Base-by-base conservation (phyloP, 2,888 invertebrate species). In the Gymnoscelis rufifasciata region DNA sequence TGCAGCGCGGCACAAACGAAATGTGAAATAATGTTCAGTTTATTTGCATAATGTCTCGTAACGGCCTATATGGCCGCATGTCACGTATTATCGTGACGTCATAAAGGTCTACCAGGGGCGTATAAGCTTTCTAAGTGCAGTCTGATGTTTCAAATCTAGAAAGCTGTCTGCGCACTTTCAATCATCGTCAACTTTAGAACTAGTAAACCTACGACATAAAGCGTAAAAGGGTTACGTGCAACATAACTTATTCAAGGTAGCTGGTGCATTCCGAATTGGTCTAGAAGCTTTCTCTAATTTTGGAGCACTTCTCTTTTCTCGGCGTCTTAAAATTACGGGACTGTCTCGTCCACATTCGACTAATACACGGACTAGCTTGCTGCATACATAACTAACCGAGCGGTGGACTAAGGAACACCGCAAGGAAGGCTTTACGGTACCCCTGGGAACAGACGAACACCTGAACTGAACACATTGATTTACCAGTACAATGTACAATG, bases 31-130 rank as follows among this genome's bases (percentile, higher is more conserved):
- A 70, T 66, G 66, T 66, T 57, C 59, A 51, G 58, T 58, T 62
- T 69, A 73, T 75, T 74, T 73, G 65, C 73, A 71, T 74, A 73
- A 71, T 70, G 61, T 60, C 56, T 56, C 62, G 60, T 63, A 64
- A 65, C 62, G 60, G 66, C 59, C 60, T 60, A 62, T 62, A 69
- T 62, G 62, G 57, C 61, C 60, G 59, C 59, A 59, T 60, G 58
- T 62, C 64, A 64, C 66, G 63, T 64, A 66, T 69, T 61, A 67
- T 65, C 60, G 59, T 60, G 57, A 54, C 59, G 55, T 49, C 53
- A 64, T 59, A 61, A 65, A 60, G 59, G 45, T 44, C 39, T 50
- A 46, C 28, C 31, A 46, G 43, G 36, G 38, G 29, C 35, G 41
- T 37, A 43, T 52, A 51, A 48, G 27, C 33, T 23, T 10, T 40